Evolutionary conservation across 2,888 invertebrate genomes (phyloP), one percentile per base, ranked within the genome.

Genomic region (Phengaris arion): DNA sequence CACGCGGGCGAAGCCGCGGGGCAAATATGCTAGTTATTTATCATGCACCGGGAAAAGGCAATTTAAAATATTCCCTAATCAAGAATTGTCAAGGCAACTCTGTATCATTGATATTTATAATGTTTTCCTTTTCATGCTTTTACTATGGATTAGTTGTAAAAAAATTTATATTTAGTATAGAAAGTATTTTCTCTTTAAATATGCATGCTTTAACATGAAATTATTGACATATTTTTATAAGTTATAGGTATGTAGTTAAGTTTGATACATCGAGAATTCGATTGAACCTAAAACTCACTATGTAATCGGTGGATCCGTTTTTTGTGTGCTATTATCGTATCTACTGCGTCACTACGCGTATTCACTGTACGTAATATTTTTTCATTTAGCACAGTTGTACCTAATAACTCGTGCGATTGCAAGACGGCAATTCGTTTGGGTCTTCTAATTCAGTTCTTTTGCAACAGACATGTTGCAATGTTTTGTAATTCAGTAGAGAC

Each of bases 311-410:
- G 64, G 35, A 13, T 64, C 35, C 13, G 64, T 64, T 64, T 35
- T 64, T 64, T 64, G 64, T 64, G 52, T 10, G 35, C 35, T 12
- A 64, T 9, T 59, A 59, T 64, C 64, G 64, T 45, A 45, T 64
- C 35, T 45, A 35, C 64, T 64, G 13, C 13, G 64, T 64, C 64
- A 64, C 6, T 6, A 64, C 15, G 7, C 35, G 64, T 10, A 45
- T 45, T 45, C 35, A 12, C 35, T 64, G 64, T 64, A 64, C 64
- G 35, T 64, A 64, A 64, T 64, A 64, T 64, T 64, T 64, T 64
- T 35, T 64, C 12, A 64, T 45, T 64, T 64, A 64, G 64, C 35
- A 64, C 64, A 64, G 7, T 64, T 45, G 64, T 64, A 22, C 22
- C 0, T 22, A 64, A 64, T 5, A 64, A 12, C 64, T 12, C 59